Conservation (phyloP, 2,113 vertebrate genomes). For the Takifugu bimaculatus region DNA sequence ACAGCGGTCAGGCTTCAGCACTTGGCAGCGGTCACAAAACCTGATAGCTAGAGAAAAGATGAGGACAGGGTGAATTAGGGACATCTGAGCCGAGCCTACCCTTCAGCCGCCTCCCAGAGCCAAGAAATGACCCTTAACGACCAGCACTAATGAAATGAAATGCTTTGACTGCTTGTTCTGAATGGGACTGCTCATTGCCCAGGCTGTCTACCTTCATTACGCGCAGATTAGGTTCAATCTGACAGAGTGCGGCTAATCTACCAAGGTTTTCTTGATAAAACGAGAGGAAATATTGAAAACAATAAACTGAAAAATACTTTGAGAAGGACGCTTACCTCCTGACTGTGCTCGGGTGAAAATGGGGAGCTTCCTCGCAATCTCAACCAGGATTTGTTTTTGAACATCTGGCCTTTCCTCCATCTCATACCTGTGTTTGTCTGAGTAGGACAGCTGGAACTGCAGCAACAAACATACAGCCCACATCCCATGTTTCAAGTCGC, state of each 20-base stretch:
- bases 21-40: conserved; percentile 95
- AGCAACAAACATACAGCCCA: conserved; percentile 13
- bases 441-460: conserved; percentile 90
- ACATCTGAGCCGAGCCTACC: conserved; percentile 58
- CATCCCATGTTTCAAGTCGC: background rate
- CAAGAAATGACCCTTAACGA: conserved; percentile 32
- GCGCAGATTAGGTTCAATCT: conserved; percentile 18
- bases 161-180: conserved; percentile 40
- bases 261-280: background rate
- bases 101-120: conserved; percentile 49
- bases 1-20: conserved; percentile 97
- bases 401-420: conserved; percentile 89
- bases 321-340: conserved; percentile 76
- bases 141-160: conserved; percentile 61
- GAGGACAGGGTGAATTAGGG: conserved; percentile 42
- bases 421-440: conserved; percentile 92
- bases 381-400: conserved; percentile 90
- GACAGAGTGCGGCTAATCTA: background rate
- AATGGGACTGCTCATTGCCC: conserved; percentile 23
- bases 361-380: conserved; percentile 88
- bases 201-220: conserved; percentile 27
- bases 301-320: background rate
- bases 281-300: background rate
- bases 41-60: conserved; percentile 83
- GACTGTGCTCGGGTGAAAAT: conserved; percentile 87